Base-by-base conservation (phyloP, 1,140 invertebrate genomes). In the Polypedilum pembai region DNA sequence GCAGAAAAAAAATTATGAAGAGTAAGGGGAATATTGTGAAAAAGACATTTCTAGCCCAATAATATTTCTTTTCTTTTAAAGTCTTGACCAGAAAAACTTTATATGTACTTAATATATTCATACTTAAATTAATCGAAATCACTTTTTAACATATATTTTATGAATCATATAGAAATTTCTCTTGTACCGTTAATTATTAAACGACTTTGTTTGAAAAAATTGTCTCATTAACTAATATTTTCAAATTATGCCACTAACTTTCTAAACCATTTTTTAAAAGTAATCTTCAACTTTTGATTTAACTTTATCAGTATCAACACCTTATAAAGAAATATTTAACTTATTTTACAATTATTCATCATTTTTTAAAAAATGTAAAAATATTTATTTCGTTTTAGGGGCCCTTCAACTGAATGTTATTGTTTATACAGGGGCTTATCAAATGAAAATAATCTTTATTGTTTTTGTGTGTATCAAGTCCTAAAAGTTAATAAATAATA, bases 21-120 rank as follows among this genome's bases (percentile, higher is more conserved):
- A 69, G 20, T 20, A 69, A 21, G 8, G 65, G 65, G 7, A 69
- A 69, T 18, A 21, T 12, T 8, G 20, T 21, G 65, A 69, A 69
- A 5, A 69, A 69, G 3, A 20, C 17, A 69, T 69, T 69, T 18
- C 65, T 18, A 18, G 17, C 20, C 65, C 65, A 69, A 21, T 8
- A 69, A 69, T 69, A 69, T 21, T 18, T 18, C 18, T 69, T 69
- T 10, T 69, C 65, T 69, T 69, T 69, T 18, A 69, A 69, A 20
- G 65, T 69, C 20, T 69, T 69, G 65, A 69, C 65, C 12, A 69
- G 17, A 69, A 69, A 69, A 1, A 69, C 20, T 69, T 69, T 69
- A 69, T 69, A 69, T 8, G 65, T 69, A 1, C n/a, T 69, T 8
- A 69, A 8, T 20, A 18, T 18, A 69, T 69, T 18, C 65, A 69